Conservation (phyloP, 2,113 vertebrate genomes). For the Mesocricetus auratus region DNA sequence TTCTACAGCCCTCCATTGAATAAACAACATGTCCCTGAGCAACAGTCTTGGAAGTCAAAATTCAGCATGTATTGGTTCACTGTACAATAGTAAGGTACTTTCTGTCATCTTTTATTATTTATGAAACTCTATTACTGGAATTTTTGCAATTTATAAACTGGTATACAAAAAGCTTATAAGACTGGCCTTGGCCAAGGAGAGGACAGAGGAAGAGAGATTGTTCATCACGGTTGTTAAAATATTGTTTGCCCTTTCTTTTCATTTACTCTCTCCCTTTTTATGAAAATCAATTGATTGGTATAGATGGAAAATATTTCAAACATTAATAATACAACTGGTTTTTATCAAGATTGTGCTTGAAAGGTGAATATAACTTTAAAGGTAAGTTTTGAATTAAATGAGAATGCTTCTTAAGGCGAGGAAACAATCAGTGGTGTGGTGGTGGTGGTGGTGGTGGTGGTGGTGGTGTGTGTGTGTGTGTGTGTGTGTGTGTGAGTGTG, state of each 20-base stretch:
- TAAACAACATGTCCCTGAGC: slow-evolving; percentile 51
- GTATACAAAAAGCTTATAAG: slow-evolving; percentile 21
- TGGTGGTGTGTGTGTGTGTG: background rate
- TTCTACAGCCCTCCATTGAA: background rate
- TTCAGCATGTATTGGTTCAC: slow-evolving; percentile 69
- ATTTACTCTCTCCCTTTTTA: background rate
- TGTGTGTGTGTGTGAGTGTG: background rate
- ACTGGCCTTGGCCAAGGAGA: slow-evolving; percentile 43
- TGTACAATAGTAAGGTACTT: slow-evolving; percentile 60
- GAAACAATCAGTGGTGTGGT: background rate
- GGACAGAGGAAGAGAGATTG: background rate
- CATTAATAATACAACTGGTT: background rate
- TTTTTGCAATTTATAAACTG: slow-evolving; percentile 59
- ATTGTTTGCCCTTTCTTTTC: background rate
- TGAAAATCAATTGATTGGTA: background rate
- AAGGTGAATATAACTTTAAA: background rate
- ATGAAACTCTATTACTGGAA: slow-evolving; percentile 63
- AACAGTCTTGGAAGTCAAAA: slow-evolving; percentile 61
- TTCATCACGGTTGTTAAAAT: background rate
- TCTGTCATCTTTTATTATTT: slow-evolving; percentile 69
- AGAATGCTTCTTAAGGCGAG: background rate
- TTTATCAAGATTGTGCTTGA: slow-evolving; percentile 13
- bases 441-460: no score
- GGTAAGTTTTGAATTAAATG: background rate
- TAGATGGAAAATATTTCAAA: background rate